Base-by-base conservation (phyloP, 2,888 invertebrate genomes). In the Leptinotarsa peninsularis region DNA sequence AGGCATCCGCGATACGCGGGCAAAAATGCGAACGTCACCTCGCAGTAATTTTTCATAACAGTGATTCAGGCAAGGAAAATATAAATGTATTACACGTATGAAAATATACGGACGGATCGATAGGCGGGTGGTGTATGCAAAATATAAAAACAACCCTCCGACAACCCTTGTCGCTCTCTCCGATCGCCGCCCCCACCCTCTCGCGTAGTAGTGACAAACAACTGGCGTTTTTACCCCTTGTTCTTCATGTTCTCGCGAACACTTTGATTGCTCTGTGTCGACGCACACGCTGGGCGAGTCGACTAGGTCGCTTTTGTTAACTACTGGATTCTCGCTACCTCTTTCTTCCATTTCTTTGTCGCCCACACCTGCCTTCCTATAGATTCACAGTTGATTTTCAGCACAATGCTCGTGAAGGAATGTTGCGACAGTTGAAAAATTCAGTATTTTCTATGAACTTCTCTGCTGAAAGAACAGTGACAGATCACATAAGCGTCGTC, bases 91-190 rank as follows among this genome's bases (percentile, higher is more conserved):
- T 84, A 84, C 85, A 84, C 83, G 83, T 84, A 84, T 84, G 85
- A 84, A 86, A 85, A 85, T 85, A 84, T 84, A 76, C 71, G 84
- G 84, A 82, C 83, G 85, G 86, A 86, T 86, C 86, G 83, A 86
- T 86, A 86, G 83, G 82, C 82, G 84, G 81, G 82, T 81, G 75
- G 78, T 76, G 82, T 84, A 85, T 84, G 84, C 85, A 84, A 85
- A 85, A 85, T 86, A 86, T 85, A 85, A 85, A 85, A 85, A 85
- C 84, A 85, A 84, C 84, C 85, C 85, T 83, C 82, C 67, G 70
- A 68, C 74, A 71, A 76, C 79, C 79, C 77, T 78, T 76, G 74
- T 75, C 73, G 73, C 76, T 79, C 78, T 78, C 77, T 73, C 75
- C 70, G 74, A 71, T 75, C 70, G 78, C 80, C 75, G 79, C 78